These are phyloP conservation scores for Podocnemis expansa DNA, from an alignment of 2,113 vertebrate genomes.

Conservation along the genomic window DNA sequence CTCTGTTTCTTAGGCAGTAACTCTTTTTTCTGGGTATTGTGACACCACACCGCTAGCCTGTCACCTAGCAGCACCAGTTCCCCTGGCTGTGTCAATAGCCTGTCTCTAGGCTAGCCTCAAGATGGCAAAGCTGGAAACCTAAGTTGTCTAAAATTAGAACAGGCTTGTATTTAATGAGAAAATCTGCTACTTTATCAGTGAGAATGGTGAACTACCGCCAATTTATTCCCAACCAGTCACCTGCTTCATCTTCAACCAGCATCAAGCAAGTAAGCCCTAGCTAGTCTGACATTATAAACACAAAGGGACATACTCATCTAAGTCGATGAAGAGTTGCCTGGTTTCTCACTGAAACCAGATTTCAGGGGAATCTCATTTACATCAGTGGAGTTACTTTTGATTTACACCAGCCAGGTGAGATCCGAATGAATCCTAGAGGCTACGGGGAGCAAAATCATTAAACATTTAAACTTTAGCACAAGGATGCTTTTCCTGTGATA, in stretches of 20 bases:
- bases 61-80: fast-evolving
- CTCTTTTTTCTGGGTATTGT: neutral
- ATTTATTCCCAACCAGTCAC: neutral
- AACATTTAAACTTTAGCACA: fast-evolving
- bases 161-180: neutral
- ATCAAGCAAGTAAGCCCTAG: constrained; percentile 54
- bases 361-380: neutral
- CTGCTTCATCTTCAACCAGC: neutral
- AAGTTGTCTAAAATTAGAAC: fast-evolving
- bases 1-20: neutral
- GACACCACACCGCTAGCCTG: neutral
- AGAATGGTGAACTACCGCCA: neutral
- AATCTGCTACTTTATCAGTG: neutral
- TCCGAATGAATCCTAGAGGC: neutral
- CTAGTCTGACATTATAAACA: constrained; percentile 27
- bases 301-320: neutral
- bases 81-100: neutral
- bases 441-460: neutral
- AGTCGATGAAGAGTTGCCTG: constrained; percentile 8
- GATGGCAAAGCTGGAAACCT: neutral
- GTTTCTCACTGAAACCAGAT: neutral
- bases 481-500: fast-evolving
- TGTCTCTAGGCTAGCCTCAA: fast-evolving
- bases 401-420: fast-evolving
- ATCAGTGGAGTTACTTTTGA: neutral